Conservation (phyloP, 2,113 vertebrate genomes). For the Osmerus eperlanus region DNA sequence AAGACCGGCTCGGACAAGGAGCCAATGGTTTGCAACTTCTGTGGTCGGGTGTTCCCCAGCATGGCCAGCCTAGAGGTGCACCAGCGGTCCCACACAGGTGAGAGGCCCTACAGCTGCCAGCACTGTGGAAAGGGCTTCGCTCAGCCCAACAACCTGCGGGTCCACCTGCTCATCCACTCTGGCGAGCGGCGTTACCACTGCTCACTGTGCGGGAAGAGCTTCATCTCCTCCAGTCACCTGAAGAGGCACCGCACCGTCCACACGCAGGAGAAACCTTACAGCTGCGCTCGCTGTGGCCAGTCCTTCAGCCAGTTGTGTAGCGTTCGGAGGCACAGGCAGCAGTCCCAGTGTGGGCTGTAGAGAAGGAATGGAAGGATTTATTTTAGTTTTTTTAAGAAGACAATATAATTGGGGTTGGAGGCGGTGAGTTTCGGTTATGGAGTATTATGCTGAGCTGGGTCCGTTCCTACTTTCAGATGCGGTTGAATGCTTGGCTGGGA, state of each 20-base stretch:
- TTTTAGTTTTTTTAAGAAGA: not conserved
- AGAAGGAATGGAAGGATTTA: not conserved
- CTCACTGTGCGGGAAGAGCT: constrained; percentile 64
- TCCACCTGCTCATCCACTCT: constrained; percentile 64
- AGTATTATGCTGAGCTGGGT: no score
- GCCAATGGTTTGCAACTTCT: constrained; percentile 38
- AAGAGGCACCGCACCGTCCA: constrained; percentile 68
- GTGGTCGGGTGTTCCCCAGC: constrained; percentile 49
- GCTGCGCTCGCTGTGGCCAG: constrained; percentile 64
- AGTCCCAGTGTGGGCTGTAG: constrained; percentile 67
- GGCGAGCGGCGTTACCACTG: constrained; percentile 64
- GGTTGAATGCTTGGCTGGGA: no score
- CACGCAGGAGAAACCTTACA: constrained; percentile 70
- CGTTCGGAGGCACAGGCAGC: constrained; percentile 63
- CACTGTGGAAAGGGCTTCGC: constrained; percentile 66
- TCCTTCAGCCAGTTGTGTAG: constrained; percentile 67
- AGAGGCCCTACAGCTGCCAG: constrained; percentile 61
- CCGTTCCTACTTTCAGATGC: no score
- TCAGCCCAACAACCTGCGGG: constrained; percentile 66
- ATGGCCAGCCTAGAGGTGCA: constrained; percentile 48
- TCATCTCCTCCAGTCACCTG: constrained; percentile 65
- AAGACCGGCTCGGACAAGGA: constrained; percentile 35
- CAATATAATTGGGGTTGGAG: not conserved
- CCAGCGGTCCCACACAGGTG: constrained; percentile 54
- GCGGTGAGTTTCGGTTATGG: not conserved